Evolutionary conservation across 64 coral and sea anemone genomes (phyloP), one percentile per base, ranked within the genome.

Genomic region (Stichodactyla helianthus): DNA sequence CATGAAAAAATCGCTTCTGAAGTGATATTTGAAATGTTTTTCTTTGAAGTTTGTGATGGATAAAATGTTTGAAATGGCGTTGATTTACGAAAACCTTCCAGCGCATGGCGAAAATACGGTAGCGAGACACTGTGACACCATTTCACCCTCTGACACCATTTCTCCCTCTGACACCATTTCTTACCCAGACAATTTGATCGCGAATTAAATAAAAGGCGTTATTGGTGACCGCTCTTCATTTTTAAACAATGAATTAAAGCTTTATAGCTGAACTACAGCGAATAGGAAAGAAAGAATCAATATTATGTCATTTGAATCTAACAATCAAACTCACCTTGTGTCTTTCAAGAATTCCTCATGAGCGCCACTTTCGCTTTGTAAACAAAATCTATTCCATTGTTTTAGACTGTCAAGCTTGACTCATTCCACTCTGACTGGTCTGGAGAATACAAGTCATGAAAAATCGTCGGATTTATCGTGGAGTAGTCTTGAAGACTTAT

Each of bases 21-120:
- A 74, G 68, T 74, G 68, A 74, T 74, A 74, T 74, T 74, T 74
- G 7, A 74, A 74, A 74, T 27, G n/a, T 11, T 74, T 74, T 74
- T 31, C 12, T 31, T 31, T 8, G 26, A 20, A 65, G 0, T 13
- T 9, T 28, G 12, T 28, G 68, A 74, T 74, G 13, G 23, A 31
- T 74, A 74, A 31, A 74, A 74, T 28, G 20, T 74, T 74, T 74
- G 10, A 12, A 74, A 31, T 23, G 25, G 26, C 4, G 25, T 74
- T 74, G 25, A 74, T 6, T 74, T 26, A 44, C 35, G 2, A 31
- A 31, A 19, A 27, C 0, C 27, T 2, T 27, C 27, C 25, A 31
- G 25, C 68, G 25, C 10, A 27, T 74, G 23, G 4, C 10, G 5
- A 74, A 31, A 13, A 13, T 26, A 74, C n/a, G n/a, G 1, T 31